A percentile compares a stretch with the other conserved stretches of the same genome.
phyloP scores from a whole-genome alignment of 2,797 vertebrate genomes.

The Xerus rutilus region DNA sequence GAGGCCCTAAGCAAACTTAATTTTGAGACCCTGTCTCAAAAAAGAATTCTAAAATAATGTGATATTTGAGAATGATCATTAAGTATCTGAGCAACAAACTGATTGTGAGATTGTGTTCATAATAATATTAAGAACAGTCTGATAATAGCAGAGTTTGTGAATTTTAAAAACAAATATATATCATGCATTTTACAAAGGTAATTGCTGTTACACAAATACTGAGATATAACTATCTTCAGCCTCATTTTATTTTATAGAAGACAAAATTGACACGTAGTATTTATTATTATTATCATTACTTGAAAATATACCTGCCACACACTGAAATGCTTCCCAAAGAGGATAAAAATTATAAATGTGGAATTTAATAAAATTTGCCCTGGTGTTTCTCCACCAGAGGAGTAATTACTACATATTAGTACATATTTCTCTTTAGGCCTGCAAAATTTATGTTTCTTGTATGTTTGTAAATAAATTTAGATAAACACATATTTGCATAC shows the following conservation, averaged over 20 bases:
- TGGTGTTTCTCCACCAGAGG: background rate
- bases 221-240: background rate
- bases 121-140: background rate
- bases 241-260: background rate
- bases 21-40: background rate
- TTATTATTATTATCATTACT: background rate
- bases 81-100: slow-evolving; percentile 8
- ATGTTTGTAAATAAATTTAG: background rate
- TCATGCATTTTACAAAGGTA: background rate
- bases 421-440: background rate
- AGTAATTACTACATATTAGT: background rate
- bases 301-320: background rate
- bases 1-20: background rate
- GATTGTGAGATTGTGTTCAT: slow-evolving; percentile 20
- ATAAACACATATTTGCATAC: background rate
- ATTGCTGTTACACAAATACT: slow-evolving; percentile 23
- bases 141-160: slow-evolving; percentile 8
- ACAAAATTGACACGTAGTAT: background rate
- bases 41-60: background rate
- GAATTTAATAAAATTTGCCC: background rate
- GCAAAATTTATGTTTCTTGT: slow-evolving; percentile 7
- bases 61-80: slow-evolving; percentile 10
- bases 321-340: background rate
- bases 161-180: slow-evolving; percentile 49
- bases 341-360: background rate